Base-by-base conservation (phyloP, 2,797 vertebrate species). In the Malacoctenus gilli region DNA sequence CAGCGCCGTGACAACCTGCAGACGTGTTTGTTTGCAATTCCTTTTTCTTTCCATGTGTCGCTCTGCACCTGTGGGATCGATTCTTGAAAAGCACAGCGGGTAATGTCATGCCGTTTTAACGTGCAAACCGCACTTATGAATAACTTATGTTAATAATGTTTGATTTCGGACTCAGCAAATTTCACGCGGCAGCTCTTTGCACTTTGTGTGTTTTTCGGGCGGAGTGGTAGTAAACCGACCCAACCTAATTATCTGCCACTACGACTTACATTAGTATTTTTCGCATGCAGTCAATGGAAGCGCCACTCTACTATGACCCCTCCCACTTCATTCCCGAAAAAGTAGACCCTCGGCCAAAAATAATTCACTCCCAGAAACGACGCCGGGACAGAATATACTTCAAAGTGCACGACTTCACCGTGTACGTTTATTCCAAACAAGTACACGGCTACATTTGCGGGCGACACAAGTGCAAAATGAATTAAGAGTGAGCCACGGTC, bases 271-370 rank as follows among this genome's bases (percentile, higher is more conserved):
- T 72, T 75, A 63, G 53, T 82, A 73, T 81, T 75, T 72, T 51
- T 21, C 35, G 53, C 72, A 52, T 34, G 72, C 70, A 2, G 72
- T 87, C 78, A 87, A 85, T 85, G 79, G 69, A 48, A 39, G 44
- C 62, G 19, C 69, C 38, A 35, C 68, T 66, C 49, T 72, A 82
- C 81, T 81, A 75, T 77, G 65, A 60, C 85, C 82, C 81, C 86
- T 54, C 84, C 89, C 80, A 84, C 76, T 69, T 66, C 4, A 3
- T 8, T n/a, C n/a, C 12, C 4, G 6, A 2, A 35, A 6, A 85
- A 81, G 39, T 82, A 85, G 75, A 39, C 16, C 38, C 38, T 3
- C 3, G 10, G 38, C 18, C 18, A 13, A 39, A 5, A 36, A 15
- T 8, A 36, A 36, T 15, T 8, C 3, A 28, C 5, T 6, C 25